Evolutionary conservation across 2,888 invertebrate genomes (phyloP), one percentile per base, ranked within the genome.

Genomic region (Dynastes grantii): DNA sequence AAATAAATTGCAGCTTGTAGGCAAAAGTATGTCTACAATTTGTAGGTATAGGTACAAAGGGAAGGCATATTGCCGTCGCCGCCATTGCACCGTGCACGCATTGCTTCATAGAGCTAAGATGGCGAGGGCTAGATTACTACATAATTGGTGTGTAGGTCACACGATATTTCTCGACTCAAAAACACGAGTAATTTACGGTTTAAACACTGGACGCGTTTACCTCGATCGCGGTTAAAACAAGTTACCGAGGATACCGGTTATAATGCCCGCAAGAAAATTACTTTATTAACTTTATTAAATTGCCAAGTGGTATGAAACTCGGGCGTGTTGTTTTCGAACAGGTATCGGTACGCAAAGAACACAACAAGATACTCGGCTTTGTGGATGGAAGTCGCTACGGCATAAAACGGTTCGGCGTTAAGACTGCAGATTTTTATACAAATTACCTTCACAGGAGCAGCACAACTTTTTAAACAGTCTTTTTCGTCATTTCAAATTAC

Each of bases 201-300:
- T 73, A 71, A 61, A 71, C 71, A 53, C 78, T 45, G 73, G 64
- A 78, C 73, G 78, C 70, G 78, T 78, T 78, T 78, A 78, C 78
- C 73, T 78, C 78, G 78, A 78, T 78, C 78, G 55, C 58, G 64
- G 73, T 29, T 73, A 78, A 78, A 78, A 73, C 78, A 51, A 73
- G 78, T 78, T 77, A 58, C 73, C 64, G 37, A 61, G 45, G 77
- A 77, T 77, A 79, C 79, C 79, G 79, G 79, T 79, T 79, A 76
- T 76, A 67, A 75, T 32, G 37, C 51, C 78, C 71, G 64, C 68
- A 80, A 76, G 80, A 80, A 82, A 81, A 82, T 82, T 82, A 78
- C 82, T 82, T 82, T 82, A 82, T 82, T 82, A 82, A 81, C 80
- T 80, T 81, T 78, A 82, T 82, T 82, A 81, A 81, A 81, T 81